phyloP scores from a whole-genome alignment of 2,113 vertebrate genomes.

The Aramus guarauna region DNA sequence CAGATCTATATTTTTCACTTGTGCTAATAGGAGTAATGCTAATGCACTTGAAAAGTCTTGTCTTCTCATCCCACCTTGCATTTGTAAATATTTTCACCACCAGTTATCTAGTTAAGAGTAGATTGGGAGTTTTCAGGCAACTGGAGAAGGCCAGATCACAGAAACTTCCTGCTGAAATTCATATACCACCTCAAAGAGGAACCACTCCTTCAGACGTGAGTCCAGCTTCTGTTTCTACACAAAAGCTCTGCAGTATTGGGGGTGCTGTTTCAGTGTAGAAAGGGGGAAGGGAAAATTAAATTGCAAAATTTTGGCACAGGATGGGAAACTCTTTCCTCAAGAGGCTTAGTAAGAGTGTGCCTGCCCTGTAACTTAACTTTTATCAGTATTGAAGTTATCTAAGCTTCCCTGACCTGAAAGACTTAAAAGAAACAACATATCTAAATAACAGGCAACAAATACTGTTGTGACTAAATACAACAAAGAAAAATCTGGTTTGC shows the following conservation, averaged over 20 bases:
- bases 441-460: neutral
- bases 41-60: neutral
- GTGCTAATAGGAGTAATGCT: neutral
- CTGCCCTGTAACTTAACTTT: neutral
- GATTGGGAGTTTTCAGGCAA: neutral
- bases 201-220: neutral
- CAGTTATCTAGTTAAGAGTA: neutral
- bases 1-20: neutral
- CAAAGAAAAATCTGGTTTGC: neutral
- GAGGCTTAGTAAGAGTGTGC: neutral
- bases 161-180: neutral
- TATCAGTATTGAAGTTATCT: neutral
- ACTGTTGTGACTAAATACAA: neutral
- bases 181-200: neutral
- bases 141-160: neutral
- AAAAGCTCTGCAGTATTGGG: neutral
- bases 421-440: neutral
- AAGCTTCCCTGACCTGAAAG: neutral
- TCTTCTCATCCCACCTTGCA: neutral
- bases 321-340: neutral
- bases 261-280: neutral
- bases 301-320: neutral
- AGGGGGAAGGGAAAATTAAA: neutral
- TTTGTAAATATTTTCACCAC: neutral
- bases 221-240: neutral